A percentile compares a stretch with the other conserved stretches of the same genome.
phyloP scores from a whole-genome alignment of 2,113 vertebrate genomes.

The Arothron firmamentum region DNA sequence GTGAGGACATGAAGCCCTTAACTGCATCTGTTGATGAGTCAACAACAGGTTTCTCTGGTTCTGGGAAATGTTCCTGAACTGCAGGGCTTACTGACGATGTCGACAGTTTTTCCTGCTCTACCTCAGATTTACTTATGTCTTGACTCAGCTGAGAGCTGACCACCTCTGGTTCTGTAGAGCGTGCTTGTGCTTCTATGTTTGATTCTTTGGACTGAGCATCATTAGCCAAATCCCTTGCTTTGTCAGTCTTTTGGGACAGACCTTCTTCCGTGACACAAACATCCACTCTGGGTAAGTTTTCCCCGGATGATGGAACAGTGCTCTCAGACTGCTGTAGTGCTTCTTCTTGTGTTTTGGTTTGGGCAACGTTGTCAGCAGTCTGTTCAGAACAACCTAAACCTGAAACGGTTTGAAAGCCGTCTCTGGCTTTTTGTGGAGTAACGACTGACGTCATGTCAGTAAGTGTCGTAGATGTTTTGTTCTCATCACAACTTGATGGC shows the following conservation, averaged over 20 bases:
- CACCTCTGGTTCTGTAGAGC: constrained; percentile 18
- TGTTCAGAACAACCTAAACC: constrained; percentile 1
- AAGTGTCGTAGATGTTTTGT: constrained; percentile 5
- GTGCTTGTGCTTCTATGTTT: constrained; percentile 18
- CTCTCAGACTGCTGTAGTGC: constrained; percentile 20
- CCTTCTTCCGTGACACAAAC: constrained; percentile 12
- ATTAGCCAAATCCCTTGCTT: constrained; percentile 8
- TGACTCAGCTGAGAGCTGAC: constrained; percentile 10
- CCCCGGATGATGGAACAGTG: constrained; percentile 2
- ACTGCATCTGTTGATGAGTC: constrained; percentile 82
- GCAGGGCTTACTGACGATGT: constrained; percentile 16
- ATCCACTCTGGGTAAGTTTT: constrained; percentile 22
- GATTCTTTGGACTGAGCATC: constrained; percentile 32
- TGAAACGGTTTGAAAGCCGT: constrained; percentile 33
- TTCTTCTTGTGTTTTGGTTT: constrained; percentile 21
- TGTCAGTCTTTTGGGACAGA: constrained; percentile 28
- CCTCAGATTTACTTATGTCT: constrained; percentile 26
- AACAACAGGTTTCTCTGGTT: constrained; percentile 73
- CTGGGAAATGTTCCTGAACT: constrained; percentile 55
- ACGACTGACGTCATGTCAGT: constrained; percentile 20
- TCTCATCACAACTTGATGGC: constrained; percentile 59
- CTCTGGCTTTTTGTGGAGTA: constrained; percentile 61
- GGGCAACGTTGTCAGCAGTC: background rate
- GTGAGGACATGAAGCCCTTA: constrained; percentile 82
- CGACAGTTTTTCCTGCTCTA: constrained; percentile 24